phyloP scores from a whole-genome alignment of 2,888 invertebrate species.

The Drosophila niveifrons region DNA sequence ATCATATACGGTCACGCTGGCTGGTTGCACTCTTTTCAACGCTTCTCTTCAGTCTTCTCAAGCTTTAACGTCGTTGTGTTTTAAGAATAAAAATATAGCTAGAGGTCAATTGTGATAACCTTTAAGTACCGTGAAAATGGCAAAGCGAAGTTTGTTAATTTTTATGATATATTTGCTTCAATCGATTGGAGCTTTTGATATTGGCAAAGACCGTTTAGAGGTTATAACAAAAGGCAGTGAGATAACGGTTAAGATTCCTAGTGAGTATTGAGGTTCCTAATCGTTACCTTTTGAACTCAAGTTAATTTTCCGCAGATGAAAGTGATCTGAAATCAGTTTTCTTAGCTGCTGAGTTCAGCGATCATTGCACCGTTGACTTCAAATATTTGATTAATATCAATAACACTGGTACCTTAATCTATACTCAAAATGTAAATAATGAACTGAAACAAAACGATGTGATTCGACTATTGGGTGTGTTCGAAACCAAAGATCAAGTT shows the following conservation, averaged over 20 bases:
- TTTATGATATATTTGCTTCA: not conserved
- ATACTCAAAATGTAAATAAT: slow-evolving; percentile 5
- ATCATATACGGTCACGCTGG: no score
- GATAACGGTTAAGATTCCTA: slow-evolving; percentile 4
- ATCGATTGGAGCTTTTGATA: not conserved
- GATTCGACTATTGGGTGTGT: slow-evolving; percentile 10
- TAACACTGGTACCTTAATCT: not conserved
- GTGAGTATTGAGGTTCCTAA: not conserved
- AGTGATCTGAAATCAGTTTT: slow-evolving; percentile 4
- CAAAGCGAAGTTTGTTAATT: not conserved
- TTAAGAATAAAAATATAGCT: not conserved
- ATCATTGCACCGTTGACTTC: slow-evolving; percentile 4
- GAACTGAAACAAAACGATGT: slow-evolving; percentile 6
- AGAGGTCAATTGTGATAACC: not conserved
- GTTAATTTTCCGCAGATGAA: slow-evolving; percentile 4
- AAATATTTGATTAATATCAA: not conserved
- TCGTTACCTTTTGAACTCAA: not conserved
- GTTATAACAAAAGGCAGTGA: not conserved
- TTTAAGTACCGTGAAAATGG: not conserved
- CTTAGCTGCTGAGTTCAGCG: slow-evolving; percentile 13
- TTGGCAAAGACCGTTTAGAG: not conserved
- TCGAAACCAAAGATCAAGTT: slow-evolving; percentile 9
- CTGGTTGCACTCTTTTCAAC: no score
- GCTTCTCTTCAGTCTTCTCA: no score
- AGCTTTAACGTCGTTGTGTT: not conserved